Evolutionary conservation across 2,888 invertebrate genomes (phyloP).

Genomic region (Syrphus vitripennis): DNA sequence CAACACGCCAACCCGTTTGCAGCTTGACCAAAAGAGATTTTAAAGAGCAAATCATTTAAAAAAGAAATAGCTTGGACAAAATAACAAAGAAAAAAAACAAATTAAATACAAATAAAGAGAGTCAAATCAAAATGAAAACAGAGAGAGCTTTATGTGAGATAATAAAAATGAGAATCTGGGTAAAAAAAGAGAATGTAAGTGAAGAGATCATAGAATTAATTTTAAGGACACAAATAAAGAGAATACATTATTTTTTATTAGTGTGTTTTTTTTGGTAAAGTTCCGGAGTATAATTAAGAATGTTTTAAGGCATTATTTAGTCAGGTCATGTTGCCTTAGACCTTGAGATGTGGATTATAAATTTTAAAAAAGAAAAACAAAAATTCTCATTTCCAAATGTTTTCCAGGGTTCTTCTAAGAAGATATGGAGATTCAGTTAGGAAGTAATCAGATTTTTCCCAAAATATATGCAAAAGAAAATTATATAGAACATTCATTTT

Average conservation of each 20-base stretch:
- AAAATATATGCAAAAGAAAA: no score
- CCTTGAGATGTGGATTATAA: constrained; percentile 15
- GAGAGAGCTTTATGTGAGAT: constrained; percentile 3
- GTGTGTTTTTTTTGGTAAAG: neutral
- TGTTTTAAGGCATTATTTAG: neutral
- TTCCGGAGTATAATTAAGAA: neutral
- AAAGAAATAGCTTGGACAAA: neutral
- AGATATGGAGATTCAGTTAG: no score
- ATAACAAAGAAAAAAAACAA: neutral
- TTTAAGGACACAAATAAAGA: neutral
- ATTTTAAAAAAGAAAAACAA: neutral
- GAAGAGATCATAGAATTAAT: neutral
- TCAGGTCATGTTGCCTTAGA: constrained; percentile 4
- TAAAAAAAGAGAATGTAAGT: neutral
- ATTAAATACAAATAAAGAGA: neutral
- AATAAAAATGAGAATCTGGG: neutral
- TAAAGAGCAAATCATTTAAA: neutral
- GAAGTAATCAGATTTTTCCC: no score
- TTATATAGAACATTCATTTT: no score
- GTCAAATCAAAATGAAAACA: neutral
- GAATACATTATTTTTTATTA: neutral
- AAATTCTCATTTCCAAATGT: neutral
- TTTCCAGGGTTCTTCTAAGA: neutral
- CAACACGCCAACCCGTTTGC: neutral
- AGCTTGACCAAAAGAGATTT: neutral